phyloP scores from a whole-genome alignment of 2,888 invertebrate genomes.

The Sphecodes monilicornis region DNA sequence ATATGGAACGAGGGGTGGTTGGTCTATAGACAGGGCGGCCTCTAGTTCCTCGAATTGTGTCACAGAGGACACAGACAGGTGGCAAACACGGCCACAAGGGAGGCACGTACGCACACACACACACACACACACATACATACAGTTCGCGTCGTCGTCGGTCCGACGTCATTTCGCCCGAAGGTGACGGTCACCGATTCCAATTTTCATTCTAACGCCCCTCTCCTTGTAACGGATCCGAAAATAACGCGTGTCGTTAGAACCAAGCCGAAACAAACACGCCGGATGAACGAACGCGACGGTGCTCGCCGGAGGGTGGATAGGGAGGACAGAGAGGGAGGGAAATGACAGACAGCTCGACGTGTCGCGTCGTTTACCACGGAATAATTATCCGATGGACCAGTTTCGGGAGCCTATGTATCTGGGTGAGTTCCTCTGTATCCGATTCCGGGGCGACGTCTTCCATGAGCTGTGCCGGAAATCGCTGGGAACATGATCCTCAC shows the following conservation, averaged over 20 bases:
- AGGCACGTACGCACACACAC: not conserved
- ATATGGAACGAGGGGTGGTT: conserved; percentile 38
- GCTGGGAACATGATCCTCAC: not conserved
- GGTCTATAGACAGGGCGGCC: not conserved
- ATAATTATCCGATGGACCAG: conserved; percentile 64
- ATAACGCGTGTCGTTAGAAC: conserved; percentile 43
- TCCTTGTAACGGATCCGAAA: conserved; percentile 39
- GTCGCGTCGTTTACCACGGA: conserved; percentile 44
- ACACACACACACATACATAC: not conserved
- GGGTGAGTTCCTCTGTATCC: not conserved
- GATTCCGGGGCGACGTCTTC: not conserved
- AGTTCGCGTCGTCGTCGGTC: not conserved
- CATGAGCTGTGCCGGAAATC: conserved; percentile 5
- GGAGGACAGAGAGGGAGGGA: not conserved
- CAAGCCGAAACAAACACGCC: conserved; percentile 41
- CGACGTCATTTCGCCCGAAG: conserved; percentile 38
- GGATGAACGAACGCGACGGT: conserved; percentile 24
- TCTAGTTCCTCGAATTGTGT: conserved; percentile 57
- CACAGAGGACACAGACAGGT: conserved; percentile 17
- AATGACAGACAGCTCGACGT: conserved; percentile 20
- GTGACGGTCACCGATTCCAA: conserved; percentile 46
- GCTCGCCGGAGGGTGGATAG: not conserved
- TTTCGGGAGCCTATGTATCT: conserved; percentile 30
- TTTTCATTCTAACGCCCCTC: not conserved
- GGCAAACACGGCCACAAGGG: not conserved